phyloP scores from a whole-genome alignment of 2,113 vertebrate genomes.

The Ptyas mucosa region DNA sequence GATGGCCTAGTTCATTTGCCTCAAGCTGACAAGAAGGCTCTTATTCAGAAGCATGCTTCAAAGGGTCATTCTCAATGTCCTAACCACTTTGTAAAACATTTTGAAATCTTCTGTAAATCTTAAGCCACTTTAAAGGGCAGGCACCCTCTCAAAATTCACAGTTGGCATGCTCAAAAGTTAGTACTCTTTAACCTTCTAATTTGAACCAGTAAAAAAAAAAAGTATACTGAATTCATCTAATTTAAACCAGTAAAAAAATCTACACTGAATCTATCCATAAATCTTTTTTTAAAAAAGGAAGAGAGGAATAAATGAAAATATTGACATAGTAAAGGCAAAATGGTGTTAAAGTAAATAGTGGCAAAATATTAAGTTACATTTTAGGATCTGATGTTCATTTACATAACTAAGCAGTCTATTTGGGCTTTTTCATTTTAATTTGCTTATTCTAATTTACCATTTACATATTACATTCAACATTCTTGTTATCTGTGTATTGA shows the following conservation, averaged over 20 bases:
- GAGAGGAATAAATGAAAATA: neutral
- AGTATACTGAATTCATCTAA: neutral
- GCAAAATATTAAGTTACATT: neutral
- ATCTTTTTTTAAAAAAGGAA: neutral
- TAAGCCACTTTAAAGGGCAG: constrained; percentile 31
- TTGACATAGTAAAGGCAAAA: neutral
- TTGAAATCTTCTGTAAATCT: constrained; percentile 49
- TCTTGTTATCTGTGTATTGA: neutral
- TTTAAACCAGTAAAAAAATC: neutral
- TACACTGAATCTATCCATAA: neutral
- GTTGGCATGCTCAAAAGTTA: neutral
- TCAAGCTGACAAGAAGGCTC: constrained; percentile 4
- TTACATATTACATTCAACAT: neutral
- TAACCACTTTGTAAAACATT: constrained; percentile 50
- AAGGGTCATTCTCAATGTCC: constrained; percentile 36
- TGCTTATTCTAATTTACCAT: neutral
- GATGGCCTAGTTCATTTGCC: constrained; percentile 26
- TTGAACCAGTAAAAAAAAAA: neutral
- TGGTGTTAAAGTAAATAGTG: neutral
- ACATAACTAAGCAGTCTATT: neutral
- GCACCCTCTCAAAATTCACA: constrained; percentile 4
- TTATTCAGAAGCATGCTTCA: constrained; percentile 27
- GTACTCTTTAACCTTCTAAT: neutral
- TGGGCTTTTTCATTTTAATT: neutral
- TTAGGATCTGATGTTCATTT: neutral